Base-by-base conservation (phyloP, 2,797 vertebrate genomes). In the Anabacerthia variegaticeps region DNA sequence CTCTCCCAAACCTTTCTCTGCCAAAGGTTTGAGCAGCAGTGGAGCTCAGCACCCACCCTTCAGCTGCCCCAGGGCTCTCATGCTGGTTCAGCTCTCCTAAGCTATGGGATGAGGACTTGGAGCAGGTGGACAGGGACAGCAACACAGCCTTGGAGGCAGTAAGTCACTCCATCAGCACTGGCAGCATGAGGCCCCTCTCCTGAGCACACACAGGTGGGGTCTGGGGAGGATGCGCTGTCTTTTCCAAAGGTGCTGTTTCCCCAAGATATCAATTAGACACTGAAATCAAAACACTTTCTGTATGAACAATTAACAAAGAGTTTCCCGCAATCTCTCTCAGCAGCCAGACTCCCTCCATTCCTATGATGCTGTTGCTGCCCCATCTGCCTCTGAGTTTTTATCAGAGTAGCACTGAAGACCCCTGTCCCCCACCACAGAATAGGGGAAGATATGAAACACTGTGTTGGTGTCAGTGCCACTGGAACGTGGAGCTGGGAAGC, bases 181-280 rank as follows among this genome's bases (percentile, higher is more conserved):
- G 34, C 61, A 78, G 39, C 0, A 0, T 5, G 17, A 51, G 24
- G 20, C 27, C 5, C 30, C 36, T 63, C 9, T 6, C 2, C 55
- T 85, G 67, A 62, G 72, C 84, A 49, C 10, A 5, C 23, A 37
- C n/a, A 46, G 80, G 27, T 18, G 2, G 65, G 30, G 32, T 12
- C 52, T 43, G 66, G 56, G 24, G n/a, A 91, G 39, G 56, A 59
- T 26, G 43, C 0, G 0, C 26, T 51, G 28, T 7, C 68, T 82
- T 69, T 68, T 83, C 39, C 44, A 36, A 74, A 88, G 71, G 82
- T 34, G 37, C 56, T 2, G 2, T 88, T 96, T 88, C 71, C 85
- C 77, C 85, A 66, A 84, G 75, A 91, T 88, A 74, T 90, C 94
- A 95, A 58, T 95, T 96, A 95, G 83, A 43, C 63, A 61, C 24